Base-by-base conservation (phyloP, 2,888 invertebrate species). In the Pandemis cinnamomeana region DNA sequence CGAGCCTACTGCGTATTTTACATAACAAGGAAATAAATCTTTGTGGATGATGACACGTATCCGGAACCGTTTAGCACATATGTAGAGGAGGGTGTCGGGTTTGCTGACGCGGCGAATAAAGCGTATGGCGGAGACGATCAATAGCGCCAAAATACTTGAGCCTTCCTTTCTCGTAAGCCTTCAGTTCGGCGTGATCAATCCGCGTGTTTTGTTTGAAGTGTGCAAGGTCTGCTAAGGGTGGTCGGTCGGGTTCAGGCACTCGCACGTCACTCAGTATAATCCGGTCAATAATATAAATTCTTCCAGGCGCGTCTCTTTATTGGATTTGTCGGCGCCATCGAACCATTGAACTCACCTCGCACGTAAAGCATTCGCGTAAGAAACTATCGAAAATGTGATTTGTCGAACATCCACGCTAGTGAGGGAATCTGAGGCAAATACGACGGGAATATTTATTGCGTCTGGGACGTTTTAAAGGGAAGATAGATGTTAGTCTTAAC, bases 201-300 rank as follows among this genome's bases (percentile, higher is more conserved):
- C 79, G 80, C 78, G 77, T 78, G 76, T 76, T 71, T 77, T 77
- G 77, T 76, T 77, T 78, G 78, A 78, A 81, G 81, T 81, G 80
- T 78, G 77, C 79, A 79, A 79, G 90, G 73, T 88, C 91, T 84
- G 11, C 41, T 41, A 81, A 79, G 62, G 66, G 80, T 91, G 90
- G 92, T 80, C 80, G 80, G 80, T 81, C 83, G 80, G 77, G 79
- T 80, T 80, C 82, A 84, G 83, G 84, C 84, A 87, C 87, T 89
- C 87, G 83, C 89, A 89, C 89, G 91, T 91, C 91, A 91, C 85
- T 87, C 85, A 84, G 83, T 86, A 91, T 91, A 92, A 91, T 90
- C 89, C 89, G 91, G 91, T 91, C 91, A 92, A 91, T 92, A 91
- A 91, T 91, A 92, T 92, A 92, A 91, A 91, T 91, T 91, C 86